Conservation (phyloP, 2,797 vertebrate species). For the Phrynocephalus guinanensis region DNA sequence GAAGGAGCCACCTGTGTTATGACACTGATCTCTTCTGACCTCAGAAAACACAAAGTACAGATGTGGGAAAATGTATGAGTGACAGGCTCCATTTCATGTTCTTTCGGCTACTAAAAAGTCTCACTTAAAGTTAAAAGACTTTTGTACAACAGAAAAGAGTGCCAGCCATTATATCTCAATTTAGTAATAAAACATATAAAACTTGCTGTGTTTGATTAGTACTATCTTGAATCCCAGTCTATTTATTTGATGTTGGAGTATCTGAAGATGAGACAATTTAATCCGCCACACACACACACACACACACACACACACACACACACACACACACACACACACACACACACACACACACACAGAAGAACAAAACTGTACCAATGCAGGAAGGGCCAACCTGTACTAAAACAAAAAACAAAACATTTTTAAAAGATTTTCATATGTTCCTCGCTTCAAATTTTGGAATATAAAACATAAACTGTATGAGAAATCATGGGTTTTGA, state of each 20-base stretch:
- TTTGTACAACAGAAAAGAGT: neutral
- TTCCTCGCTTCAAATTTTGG: too few relatives aligned
- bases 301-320: too few relatives aligned
- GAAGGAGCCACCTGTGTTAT: neutral
- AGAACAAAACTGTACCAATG: too few relatives aligned
- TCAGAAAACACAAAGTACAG: neutral
- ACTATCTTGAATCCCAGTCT: slow-evolving; percentile 4
- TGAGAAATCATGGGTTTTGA: too few relatives aligned
- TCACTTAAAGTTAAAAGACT: slow-evolving; percentile 11
- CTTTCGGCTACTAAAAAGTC: slow-evolving; percentile 6
- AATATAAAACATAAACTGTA: too few relatives aligned
- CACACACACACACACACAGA: neutral
- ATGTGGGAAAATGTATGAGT: neutral
- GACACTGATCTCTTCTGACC: neutral
- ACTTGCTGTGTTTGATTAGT: slow-evolving; percentile 3
- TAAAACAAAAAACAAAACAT: too few relatives aligned
- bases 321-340: neutral
- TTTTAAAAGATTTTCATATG: too few relatives aligned
- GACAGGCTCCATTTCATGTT: neutral
- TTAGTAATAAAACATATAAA: slow-evolving; percentile 30
- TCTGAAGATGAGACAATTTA: slow-evolving; percentile 19
- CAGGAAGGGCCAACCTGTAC: too few relatives aligned
- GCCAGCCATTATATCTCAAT: slow-evolving; percentile 11
- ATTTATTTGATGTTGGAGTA: slow-evolving; percentile 10
- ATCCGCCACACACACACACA: slow-evolving; percentile 1